Evolutionary conservation across 2,888 invertebrate species (phyloP).

Genomic region (Tortrix viridana): DNA sequence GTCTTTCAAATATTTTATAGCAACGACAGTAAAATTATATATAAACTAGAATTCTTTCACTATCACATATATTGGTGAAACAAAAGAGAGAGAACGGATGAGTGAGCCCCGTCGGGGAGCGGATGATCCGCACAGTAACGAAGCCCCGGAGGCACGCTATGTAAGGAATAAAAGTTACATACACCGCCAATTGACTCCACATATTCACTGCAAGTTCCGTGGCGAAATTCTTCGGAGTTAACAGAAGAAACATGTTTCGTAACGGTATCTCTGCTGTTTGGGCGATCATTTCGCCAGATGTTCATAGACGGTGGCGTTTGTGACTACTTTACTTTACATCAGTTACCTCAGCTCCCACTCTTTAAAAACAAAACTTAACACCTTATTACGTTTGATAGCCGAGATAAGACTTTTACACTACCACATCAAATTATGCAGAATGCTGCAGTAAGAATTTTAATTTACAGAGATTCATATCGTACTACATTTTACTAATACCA

Average conservation of each 20-base stretch:
- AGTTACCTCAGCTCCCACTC: no score
- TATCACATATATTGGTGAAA: slow-evolving; percentile 28
- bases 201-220: slow-evolving; percentile 11
- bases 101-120: slow-evolving; percentile 48
- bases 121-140: slow-evolving; percentile 65
- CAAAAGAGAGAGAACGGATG: slow-evolving; percentile 43
- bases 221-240: slow-evolving; percentile 11
- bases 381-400: no score
- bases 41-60: background rate
- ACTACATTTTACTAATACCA: no score
- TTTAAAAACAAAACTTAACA: no score
- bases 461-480: no score
- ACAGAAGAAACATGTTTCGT: background rate
- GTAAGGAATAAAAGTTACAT: slow-evolving; percentile 61
- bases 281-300: no score
- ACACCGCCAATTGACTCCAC: slow-evolving; percentile 21
- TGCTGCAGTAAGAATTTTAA: no score
- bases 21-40: background rate
- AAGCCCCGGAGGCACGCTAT: slow-evolving; percentile 66
- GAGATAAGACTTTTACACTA: no score
- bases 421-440: no score
- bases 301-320: no score
- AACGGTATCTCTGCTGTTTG: no score
- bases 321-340: no score
- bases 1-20: background rate